A percentile compares a stretch with the other conserved stretches of the same genome.
phyloP scores from a whole-genome alignment of 2,888 invertebrate genomes.

The Palloptera scutellata region DNA sequence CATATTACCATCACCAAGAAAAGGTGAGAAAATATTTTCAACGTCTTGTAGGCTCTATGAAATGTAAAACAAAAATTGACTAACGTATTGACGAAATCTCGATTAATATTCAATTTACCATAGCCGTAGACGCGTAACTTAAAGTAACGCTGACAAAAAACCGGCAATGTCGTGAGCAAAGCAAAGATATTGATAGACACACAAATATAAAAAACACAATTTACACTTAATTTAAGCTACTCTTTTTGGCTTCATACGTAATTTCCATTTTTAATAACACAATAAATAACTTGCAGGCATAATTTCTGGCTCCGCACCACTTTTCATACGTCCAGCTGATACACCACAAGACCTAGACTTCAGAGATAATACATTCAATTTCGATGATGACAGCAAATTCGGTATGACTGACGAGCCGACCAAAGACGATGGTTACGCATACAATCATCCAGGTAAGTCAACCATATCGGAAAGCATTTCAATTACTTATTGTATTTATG shows the following conservation, averaged over 20 bases:
- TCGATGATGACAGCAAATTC: conserved; percentile 55
- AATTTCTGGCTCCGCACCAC: conserved; percentile 57
- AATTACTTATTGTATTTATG: too few relatives aligned
- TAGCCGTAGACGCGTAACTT: too few relatives aligned
- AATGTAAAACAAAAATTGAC: too few relatives aligned
- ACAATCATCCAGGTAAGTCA: conserved; percentile 55
- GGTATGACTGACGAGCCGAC: conserved; percentile 40
- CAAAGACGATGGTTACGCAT: conserved; percentile 51
- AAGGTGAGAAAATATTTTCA: too few relatives aligned
- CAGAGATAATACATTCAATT: conserved; percentile 74
- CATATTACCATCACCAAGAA: too few relatives aligned
- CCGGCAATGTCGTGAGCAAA: too few relatives aligned
- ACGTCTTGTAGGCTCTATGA: too few relatives aligned
- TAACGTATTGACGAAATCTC: too few relatives aligned
- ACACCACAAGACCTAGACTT: conserved; percentile 77
- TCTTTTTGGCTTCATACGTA: neutral
- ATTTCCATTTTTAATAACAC: conserved; percentile 7
- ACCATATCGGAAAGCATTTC: neutral
- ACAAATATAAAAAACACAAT: too few relatives aligned
- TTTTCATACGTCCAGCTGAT: conserved; percentile 61
- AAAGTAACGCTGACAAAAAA: too few relatives aligned
- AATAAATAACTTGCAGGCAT: conserved; percentile 50
- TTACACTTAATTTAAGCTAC: neutral
- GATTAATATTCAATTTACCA: too few relatives aligned
- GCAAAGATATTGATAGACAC: too few relatives aligned